Base-by-base conservation (phyloP, 2,797 vertebrate genomes). In the Centropyge bicolor region DNA sequence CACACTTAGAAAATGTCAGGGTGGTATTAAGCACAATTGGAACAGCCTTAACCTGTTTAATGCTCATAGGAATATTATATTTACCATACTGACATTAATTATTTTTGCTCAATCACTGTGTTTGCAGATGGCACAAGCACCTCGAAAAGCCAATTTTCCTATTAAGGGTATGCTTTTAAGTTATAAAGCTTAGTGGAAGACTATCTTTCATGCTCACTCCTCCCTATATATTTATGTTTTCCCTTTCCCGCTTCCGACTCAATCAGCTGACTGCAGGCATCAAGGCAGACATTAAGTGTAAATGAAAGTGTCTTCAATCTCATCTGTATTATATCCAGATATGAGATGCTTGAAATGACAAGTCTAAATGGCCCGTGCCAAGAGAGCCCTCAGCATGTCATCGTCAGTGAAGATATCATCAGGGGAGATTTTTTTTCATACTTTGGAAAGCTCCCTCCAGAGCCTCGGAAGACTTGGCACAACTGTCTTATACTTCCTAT, bases 1-100 rank as follows among this genome's bases (percentile, higher is more conserved):
- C 66, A 57, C 63, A 55, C 61, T 69, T 35, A 69, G 68, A 70
- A 81, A 82, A 82, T 84, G 64, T 76, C 81, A 74, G 0, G 24
- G 51, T 64, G 65, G 62, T 27, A 71, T 83, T 80, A 68, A 61
- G 68, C 59, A 61, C 41, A 70, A 16, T 51, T 70, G 19, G 19
- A 84, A 40, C 1, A 19, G 52, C 48, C 48, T 70, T 72, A 48
- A 75, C 64, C 49, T 51, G 16, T 63, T 59, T 38, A 24, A 79
- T 51, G 51, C 31, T n/a, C 20, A 57, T 36, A 51, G 54, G 13
- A 64, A 72, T 35, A 56, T 72, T 65, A 69, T 11, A 78, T 72
- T 73, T 38, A 49, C 41, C 14, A 61, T 52, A 24, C 2, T 64
- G 61, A 3, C 31, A 56, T 63, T 74, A 17, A 76, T 61, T 51